Evolutionary conservation across 2,888 invertebrate species (phyloP).

Genomic region (Dyspetes luteomarginatus): DNA sequence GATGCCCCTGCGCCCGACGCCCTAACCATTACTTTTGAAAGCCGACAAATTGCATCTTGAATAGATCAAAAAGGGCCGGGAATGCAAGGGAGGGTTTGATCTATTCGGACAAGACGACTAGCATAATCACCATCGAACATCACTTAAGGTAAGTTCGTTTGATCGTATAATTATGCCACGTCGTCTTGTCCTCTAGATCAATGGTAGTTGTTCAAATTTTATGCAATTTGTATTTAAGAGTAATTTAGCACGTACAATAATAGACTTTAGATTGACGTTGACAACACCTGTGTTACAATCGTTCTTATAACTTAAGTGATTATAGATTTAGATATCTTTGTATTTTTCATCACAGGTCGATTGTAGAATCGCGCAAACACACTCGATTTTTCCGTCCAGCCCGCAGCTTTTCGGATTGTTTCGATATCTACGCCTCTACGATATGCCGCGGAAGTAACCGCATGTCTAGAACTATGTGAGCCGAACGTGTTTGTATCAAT

Average conservation of each 20-base stretch:
- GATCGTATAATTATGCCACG: conserved; percentile 43
- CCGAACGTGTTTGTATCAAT: conserved; percentile 41
- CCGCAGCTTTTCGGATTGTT: conserved; percentile 42
- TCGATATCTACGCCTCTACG: conserved; percentile 51
- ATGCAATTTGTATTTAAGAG: conserved; percentile 40
- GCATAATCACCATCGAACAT: conserved; percentile 43
- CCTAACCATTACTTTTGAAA: conserved; percentile 38
- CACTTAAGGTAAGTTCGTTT: conserved; percentile 43
- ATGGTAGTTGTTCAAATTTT: conserved; percentile 55
- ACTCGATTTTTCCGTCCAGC: conserved; percentile 40
- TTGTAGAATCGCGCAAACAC: conserved; percentile 47
- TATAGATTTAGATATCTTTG: conserved; percentile 24
- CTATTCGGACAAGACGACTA: conserved; percentile 52
- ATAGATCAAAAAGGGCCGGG: conserved; percentile 32
- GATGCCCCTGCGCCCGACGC: conserved; percentile 9
- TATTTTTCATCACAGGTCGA: conserved; percentile 28
- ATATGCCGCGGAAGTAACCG: conserved; percentile 41
- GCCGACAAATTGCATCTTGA: conserved; percentile 28
- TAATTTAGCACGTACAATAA: conserved; percentile 8
- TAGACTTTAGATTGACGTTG: background rate
- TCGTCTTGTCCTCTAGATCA: conserved; percentile 50
- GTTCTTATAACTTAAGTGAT: conserved; percentile 12
- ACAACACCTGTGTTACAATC: conserved; percentile 1
- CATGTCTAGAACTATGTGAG: conserved; percentile 39
- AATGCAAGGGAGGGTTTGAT: conserved; percentile 30